Base-by-base conservation (phyloP, 2,113 vertebrate genomes). In the Eulemur rufifrons region DNA sequence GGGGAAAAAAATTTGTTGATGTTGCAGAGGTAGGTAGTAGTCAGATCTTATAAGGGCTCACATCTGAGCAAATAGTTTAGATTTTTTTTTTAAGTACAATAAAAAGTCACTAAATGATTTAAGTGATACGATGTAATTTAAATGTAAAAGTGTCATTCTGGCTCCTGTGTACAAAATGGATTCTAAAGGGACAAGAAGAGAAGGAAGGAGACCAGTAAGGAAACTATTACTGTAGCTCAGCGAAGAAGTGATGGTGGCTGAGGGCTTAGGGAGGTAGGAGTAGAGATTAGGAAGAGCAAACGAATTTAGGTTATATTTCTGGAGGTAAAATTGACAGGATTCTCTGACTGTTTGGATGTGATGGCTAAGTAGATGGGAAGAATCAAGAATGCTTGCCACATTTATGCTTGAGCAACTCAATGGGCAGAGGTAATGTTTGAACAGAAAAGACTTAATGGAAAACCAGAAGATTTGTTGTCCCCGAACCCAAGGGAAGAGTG, bases 71-170 rank as follows among this genome's bases (percentile, higher is more conserved):
- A 92, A 76, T 0, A 86, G 32, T 83, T 87, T 86, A 37, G 37
- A 71, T 83, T 95, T 93, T 95, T 94, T 90, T 81, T 73, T 17
- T 47, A 91, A 74, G 42, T 64, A 77, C 45, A 69, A 66, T 47
- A 37, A 94, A 89, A 84, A 66, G 45, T 84, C 78, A 93, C 42
- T 78, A 74, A 86, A 21, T 61, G n/a, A 93, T 73, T 91, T 88
- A 91, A 87, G 54, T 45, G 68, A 52, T 61, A 85, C 56, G 13
- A 89, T 69, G 20, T 52, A 37, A 64, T 54, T 77, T 95, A 74
- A 84, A 10, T 89, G 92, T 80, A 15, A 95, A 94, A 91, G 68
- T 68, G 37, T 78, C 69, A 91, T 29, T 90, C 52, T 68, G 56
- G 56, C 15, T 80, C 76, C 69, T 74, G 74, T 83, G 76, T 47